Evolutionary conservation across 2,888 invertebrate genomes (phyloP).

Genomic region (Platerodrilus igneus): DNA sequence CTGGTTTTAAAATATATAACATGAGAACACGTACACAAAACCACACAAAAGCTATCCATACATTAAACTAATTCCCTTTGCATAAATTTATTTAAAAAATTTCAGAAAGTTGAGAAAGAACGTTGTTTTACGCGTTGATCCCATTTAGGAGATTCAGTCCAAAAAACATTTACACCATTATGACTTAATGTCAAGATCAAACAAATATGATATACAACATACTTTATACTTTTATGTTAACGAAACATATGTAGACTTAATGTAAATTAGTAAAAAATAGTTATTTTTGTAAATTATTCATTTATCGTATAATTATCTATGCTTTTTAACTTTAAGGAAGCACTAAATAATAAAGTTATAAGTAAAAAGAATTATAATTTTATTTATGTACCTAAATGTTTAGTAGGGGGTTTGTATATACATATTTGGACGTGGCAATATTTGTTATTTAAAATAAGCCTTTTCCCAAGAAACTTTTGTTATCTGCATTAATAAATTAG

Average conservation of each 20-base stretch:
- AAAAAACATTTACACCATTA: slow-evolving; percentile 5
- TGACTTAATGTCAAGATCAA: background rate
- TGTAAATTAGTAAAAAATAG: slow-evolving; percentile 18
- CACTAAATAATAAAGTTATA: slow-evolving; percentile 34
- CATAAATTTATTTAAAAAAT: too few species aligned
- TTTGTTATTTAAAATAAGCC: slow-evolving; percentile 10
- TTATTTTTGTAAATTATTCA: slow-evolving; percentile 32
- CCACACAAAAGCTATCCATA: too few species aligned
- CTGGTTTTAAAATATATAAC: too few species aligned
- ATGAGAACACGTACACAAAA: too few species aligned
- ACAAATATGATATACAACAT: background rate
- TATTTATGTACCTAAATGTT: slow-evolving; percentile 13
- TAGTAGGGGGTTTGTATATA: slow-evolving; percentile 15
- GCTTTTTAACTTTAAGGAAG: slow-evolving; percentile 32
- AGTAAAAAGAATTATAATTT: slow-evolving; percentile 18
- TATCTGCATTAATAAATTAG: too few species aligned
- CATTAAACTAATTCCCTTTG: too few species aligned
- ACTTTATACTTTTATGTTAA: slow-evolving; percentile 14
- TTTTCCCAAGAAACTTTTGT: background rate
- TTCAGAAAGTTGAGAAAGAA: too few species aligned
- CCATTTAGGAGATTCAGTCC: slow-evolving; percentile 10
- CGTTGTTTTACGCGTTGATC: too few species aligned
- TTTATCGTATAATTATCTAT: slow-evolving; percentile 29
- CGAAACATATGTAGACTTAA: slow-evolving; percentile 17
- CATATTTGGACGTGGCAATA: slow-evolving; percentile 9